These are phyloP conservation scores for Agrilus cyanescens DNA, from an alignment of 2,888 invertebrate species.

Conservation along the genomic window DNA sequence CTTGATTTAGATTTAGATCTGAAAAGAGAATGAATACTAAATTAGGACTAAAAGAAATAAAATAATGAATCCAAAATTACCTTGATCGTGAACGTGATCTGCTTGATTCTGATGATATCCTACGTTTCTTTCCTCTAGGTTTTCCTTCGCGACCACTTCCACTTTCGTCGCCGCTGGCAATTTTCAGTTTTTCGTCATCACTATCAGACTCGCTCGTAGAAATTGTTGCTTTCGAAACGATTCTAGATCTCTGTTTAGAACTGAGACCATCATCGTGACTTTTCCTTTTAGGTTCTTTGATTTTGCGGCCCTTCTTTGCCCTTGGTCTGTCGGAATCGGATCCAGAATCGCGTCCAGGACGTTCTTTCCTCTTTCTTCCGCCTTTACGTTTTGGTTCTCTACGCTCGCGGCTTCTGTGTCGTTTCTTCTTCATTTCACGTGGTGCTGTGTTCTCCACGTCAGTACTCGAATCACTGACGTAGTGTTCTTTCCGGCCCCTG, in stretches of 20 bases:
- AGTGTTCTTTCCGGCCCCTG: constrained; percentile 54
- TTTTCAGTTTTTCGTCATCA: constrained; percentile 43
- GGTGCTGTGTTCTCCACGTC: constrained; percentile 41
- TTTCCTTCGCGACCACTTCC: constrained; percentile 36
- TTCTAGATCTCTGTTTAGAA: constrained; percentile 74
- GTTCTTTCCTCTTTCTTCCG: constrained; percentile 33
- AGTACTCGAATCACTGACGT: constrained; percentile 68
- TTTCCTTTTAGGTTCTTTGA: constrained; percentile 26
- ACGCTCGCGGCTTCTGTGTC: constrained; percentile 33
- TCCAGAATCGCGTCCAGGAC: constrained; percentile 32
- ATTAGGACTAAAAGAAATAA: constrained; percentile 24
- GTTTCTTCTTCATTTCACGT: constrained; percentile 27
- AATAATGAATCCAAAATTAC: constrained; percentile 26
- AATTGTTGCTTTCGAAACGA: constrained; percentile 90
- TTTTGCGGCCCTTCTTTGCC: constrained; percentile 42
- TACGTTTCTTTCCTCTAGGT: constrained; percentile 41
- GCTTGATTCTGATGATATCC: constrained; percentile 43
- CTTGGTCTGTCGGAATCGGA: constrained; percentile 63
- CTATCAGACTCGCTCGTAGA: constrained; percentile 79
- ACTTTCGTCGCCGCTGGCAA: constrained; percentile 43
- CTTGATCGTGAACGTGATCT: constrained; percentile 32
- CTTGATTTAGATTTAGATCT: constrained; percentile 33
- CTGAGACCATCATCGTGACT: constrained; percentile 55
- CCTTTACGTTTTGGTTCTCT: constrained; percentile 28
- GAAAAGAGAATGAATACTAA: constrained; percentile 27